Evolutionary conservation across 2,888 invertebrate genomes (phyloP), one percentile per base, ranked within the genome.

Genomic region (Caenorhabditis afra): DNA sequence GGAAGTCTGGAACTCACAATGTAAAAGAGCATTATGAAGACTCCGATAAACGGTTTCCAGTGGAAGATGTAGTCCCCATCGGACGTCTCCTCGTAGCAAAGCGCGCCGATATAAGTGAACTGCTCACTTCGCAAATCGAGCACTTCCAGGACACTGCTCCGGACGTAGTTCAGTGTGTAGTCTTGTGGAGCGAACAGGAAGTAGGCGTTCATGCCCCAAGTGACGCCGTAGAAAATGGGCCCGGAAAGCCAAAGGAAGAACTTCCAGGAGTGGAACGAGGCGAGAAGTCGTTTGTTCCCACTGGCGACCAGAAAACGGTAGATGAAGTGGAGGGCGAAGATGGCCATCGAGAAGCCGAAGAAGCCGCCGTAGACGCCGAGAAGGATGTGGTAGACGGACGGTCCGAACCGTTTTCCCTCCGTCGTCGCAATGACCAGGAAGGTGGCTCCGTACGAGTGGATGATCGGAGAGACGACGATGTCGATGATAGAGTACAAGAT

Each of bases 241-340:
- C 20, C 37, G 39, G 35, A 12, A 12, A 49, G 39, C 37, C 37
- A 49, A 8, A 35, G 5, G 62, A 62, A 18, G 29, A 45, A 55
- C 20, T 55, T 55, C 55, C 55, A 55, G 1, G 37, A 16, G 35
- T 37, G 37, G 39, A 55, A 55, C 1, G 39, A 18, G 1, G 16
- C 3, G 14, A 37, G 18, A 2, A 55, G 35, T 12, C 4, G 1
- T 11, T 55, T 39, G 20, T 55, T 55, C 23, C 7, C 18, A 7
- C 16, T 8, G 10, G 29, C 45, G n/a, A 62, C 62, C 7, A 62
- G 44, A 50, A 29, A 62, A 18, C 62, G 62, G 12, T 62, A 62
- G n/a, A 50, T 37, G 35, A 61, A 61, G 11, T 47, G 47, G 14
- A 61, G 47, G 12, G 61, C 47, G 22, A 61, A 61, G 12, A 61